Base-by-base conservation (phyloP, 2,888 invertebrate species). In the Terebella lapidaria region DNA sequence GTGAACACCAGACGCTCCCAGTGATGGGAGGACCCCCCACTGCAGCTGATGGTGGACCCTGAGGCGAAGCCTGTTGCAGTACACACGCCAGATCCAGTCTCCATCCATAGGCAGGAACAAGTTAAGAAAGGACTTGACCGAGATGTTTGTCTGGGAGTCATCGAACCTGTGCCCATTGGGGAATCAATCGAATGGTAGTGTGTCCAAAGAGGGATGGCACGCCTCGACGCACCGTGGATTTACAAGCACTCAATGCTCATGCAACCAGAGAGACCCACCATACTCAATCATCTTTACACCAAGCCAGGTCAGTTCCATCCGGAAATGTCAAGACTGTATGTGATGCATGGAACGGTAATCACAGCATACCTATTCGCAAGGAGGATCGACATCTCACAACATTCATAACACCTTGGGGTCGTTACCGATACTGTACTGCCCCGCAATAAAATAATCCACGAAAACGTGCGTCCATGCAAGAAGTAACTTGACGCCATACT, bases 191-290 rank as follows among this genome's bases (percentile, higher is more conserved):
- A 52, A n/a, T 65, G 60, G 62, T 63, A 58, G 22, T 49, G 15
- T 10, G 15, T 5, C 15, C 49, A 15, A 49, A 49, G 24, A 49
- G 22, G 22, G 22, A 10, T 49, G 53, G 53, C 4, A 25, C 10
- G 15, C 53, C 53, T 15, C 26, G 28, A 15, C 26, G 70, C 2
- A 71, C 69, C 2, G 64, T 71, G 10, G 71, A 72, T 57, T 61
- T 71, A 51, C 70, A 72, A 46, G 47, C 70, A 0, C 66, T 70
- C 5, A 72, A 71, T 49, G 53, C 51, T 1, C 63, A 67, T 57
- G 68, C 67, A 0, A 58, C 53, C 2, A 42, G 69, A 4, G 69
- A 71, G 55, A 71, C 66, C 1, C 67, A 69, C 49, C 64, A 69
- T 60, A 65, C 67, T 3, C 63, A 26, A 1, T 66, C 68, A 1